Conservation (phyloP, 2,888 invertebrate genomes). For the Coronaproctus castanopsis region DNA sequence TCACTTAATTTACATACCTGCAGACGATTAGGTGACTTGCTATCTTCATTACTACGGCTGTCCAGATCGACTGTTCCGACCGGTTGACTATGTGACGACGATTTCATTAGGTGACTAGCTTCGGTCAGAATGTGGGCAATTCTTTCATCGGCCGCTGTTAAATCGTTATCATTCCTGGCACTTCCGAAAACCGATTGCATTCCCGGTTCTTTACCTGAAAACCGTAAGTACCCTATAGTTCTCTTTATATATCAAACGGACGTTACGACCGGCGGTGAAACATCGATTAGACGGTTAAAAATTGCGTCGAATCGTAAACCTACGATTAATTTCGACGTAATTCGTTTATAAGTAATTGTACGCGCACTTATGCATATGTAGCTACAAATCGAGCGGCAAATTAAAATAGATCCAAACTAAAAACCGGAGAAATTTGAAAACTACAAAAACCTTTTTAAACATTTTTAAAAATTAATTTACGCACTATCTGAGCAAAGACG, state of each 20-base stretch:
- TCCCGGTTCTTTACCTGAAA: slow-evolving; percentile 59
- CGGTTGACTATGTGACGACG: slow-evolving; percentile 21
- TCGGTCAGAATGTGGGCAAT: slow-evolving; percentile 84
- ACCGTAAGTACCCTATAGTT: slow-evolving; percentile 23
- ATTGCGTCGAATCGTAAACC: too few relatives aligned
- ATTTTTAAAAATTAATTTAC: too few relatives aligned
- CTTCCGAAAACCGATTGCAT: slow-evolving; percentile 43
- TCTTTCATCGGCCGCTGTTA: slow-evolving; percentile 79
- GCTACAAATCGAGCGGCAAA: too few relatives aligned
- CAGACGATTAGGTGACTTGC: slow-evolving; percentile 42
- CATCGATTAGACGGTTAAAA: background rate
- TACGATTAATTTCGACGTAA: too few relatives aligned
- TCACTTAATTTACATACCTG: too few relatives aligned
- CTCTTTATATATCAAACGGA: slow-evolving; percentile 14
- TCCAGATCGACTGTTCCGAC: slow-evolving; percentile 28
- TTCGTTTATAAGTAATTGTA: too few relatives aligned
- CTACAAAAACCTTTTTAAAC: too few relatives aligned
- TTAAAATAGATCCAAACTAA: too few relatives aligned
- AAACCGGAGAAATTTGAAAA: too few relatives aligned
- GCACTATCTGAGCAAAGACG: too few relatives aligned
- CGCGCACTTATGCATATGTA: too few relatives aligned
- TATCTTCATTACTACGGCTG: slow-evolving; percentile 59
- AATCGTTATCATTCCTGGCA: slow-evolving; percentile 41
- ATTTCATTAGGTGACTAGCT: slow-evolving; percentile 73
- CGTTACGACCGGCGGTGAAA: too few relatives aligned